Evolutionary conservation across 2,797 vertebrate species (phyloP), one percentile per base, ranked within the genome.

Genomic region (Eutrigla gurnardus): DNA sequence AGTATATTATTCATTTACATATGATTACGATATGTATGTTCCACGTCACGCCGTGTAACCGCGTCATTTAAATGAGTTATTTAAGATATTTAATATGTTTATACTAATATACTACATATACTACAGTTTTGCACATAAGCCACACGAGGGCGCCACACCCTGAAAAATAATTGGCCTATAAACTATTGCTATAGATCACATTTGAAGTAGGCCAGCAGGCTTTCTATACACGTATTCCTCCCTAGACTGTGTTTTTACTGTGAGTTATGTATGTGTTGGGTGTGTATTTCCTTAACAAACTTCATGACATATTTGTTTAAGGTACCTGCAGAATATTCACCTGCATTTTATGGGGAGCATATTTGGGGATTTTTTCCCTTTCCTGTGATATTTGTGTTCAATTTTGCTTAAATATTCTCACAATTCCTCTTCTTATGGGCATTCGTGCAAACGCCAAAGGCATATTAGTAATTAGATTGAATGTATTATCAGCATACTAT

Each of bases 81-180:
- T 49, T 2, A 0, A 3, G 0, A 52, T 50, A 50, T 60, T 49
- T 59, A 12, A 39, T 9, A 42, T 7, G 5, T 49, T 63, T 8
- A 43, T 6, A 2, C 0, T 14, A 18, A 6, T 37, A 1, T n/a
- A 25, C 25, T 25, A 25, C 25, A 25, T 25, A 25, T 25, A 25
- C 25, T 25, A 25, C 2, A 42, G 1, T 39, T 10, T 40, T 17
- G 4, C 3, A 9, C 1, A 8, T 0, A 14, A 32, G 52, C 80
- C 90, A 88, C 82, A 39, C 5, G 90, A 73, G 78, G 88, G 84
- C 83, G 75, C 62, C 55, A 71, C 33, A 66, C 35, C 7, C 75
- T 69, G 11, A 45, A n/a, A 65, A 13, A 71, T 67, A 43, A 63
- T 8, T 7, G 13, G 3, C 43, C 4, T 11, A 17, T 32, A 13